These are phyloP conservation scores for Ornithoptera alexandrae DNA, from an alignment of 2,888 invertebrate species.

Conservation along the genomic window DNA sequence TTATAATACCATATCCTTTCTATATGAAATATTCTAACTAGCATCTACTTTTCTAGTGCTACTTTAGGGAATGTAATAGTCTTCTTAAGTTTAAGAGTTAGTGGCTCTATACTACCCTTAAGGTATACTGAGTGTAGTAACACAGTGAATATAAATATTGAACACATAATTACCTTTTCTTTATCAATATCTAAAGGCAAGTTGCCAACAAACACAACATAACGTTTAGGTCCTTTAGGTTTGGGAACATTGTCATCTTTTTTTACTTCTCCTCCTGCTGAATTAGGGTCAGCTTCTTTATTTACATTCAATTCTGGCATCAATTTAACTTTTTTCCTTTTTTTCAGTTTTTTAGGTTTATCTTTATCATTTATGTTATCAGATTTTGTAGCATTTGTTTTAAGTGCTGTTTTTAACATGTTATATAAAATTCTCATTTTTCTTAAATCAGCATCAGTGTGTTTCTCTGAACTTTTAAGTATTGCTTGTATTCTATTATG, in stretches of 20 bases:
- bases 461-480: slow-evolving; percentile 41
- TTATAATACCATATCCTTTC: too few species aligned
- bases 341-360: slow-evolving; percentile 32
- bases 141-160: too few species aligned
- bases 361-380: slow-evolving; percentile 29
- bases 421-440: slow-evolving; percentile 66
- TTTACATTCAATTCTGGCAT: slow-evolving; percentile 28
- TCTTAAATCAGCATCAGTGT: slow-evolving; percentile 56
- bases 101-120: too few species aligned
- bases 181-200: slow-evolving; percentile 58
- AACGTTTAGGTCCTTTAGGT: slow-evolving; percentile 64
- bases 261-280: slow-evolving; percentile 26
- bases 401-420: slow-evolving; percentile 54
- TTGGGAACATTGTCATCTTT: slow-evolving; percentile 37
- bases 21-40: too few species aligned
- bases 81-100: too few species aligned
- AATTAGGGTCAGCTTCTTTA: slow-evolving; percentile 20
- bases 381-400: slow-evolving; percentile 27
- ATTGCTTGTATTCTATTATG: slow-evolving; percentile 57
- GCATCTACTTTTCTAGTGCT: too few species aligned
- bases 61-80: too few species aligned
- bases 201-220: slow-evolving; percentile 73
- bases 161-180: slow-evolving; percentile 49
- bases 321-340: slow-evolving; percentile 32
- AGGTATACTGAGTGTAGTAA: too few species aligned